Conservation (phyloP, 2,888 invertebrate genomes). For the Malthinus flaveolus region DNA sequence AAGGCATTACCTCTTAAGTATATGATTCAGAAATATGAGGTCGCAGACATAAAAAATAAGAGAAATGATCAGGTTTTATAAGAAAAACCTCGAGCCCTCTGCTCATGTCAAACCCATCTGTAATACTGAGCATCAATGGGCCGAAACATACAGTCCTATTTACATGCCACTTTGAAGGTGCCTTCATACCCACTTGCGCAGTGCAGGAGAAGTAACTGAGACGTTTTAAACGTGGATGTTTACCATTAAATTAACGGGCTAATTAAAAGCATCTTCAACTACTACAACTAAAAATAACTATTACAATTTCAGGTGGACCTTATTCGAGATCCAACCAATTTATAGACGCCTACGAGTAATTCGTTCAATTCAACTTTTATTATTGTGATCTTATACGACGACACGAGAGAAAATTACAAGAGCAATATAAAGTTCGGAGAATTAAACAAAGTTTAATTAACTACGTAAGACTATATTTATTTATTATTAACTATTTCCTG, state of each 20-base stretch:
- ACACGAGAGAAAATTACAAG: conserved; percentile 8
- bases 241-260: neutral
- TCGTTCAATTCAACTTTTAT: conserved; percentile 4
- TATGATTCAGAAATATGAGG: too few species aligned
- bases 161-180: too few species aligned
- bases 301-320: conserved; percentile 17
- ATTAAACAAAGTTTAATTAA: conserved; percentile 4
- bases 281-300: conserved; percentile 16
- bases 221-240: neutral
- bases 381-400: neutral
- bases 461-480: conserved; percentile 10
- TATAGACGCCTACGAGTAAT: conserved; percentile 10
- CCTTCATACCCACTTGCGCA: too few species aligned
- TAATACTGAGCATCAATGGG: too few species aligned
- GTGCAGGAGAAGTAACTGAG: too few species aligned
- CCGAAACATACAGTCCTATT: too few species aligned
- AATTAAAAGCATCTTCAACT: neutral
- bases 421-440: conserved; percentile 10
- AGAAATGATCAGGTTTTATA: too few species aligned
- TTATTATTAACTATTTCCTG: conserved; percentile 17
- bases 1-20: too few species aligned
- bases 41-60: too few species aligned
- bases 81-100: too few species aligned
- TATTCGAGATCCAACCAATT: conserved; percentile 14
- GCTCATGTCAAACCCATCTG: too few species aligned